These are phyloP conservation scores for Hyles euphorbiae DNA, from an alignment of 1,140 invertebrate genomes.

Conservation along the genomic window DNA sequence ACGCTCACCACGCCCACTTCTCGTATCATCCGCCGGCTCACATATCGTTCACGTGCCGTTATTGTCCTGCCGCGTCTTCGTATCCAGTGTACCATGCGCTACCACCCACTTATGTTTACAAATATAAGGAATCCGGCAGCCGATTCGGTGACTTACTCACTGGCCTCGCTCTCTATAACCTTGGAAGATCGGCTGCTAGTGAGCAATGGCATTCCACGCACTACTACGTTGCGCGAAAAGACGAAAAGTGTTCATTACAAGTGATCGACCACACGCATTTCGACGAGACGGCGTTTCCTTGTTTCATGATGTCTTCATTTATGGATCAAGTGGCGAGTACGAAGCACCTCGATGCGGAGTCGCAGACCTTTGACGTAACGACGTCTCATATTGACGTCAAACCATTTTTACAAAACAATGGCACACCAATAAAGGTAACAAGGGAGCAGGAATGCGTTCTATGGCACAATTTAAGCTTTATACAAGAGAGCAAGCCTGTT, in stretches of 20 bases:
- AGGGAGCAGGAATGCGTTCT: slow-evolving; percentile 52
- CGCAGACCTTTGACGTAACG: slow-evolving; percentile 41
- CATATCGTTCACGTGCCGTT: slow-evolving; percentile 50
- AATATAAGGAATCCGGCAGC: slow-evolving; percentile 49
- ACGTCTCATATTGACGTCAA: slow-evolving; percentile 49
- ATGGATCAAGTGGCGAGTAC: slow-evolving; percentile 33
- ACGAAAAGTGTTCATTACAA: slow-evolving; percentile 59
- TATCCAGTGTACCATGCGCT: slow-evolving; percentile 58
- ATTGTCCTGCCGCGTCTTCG: slow-evolving; percentile 37
- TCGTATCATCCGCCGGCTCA: slow-evolving; percentile 55
- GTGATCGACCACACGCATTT: slow-evolving; percentile 43
- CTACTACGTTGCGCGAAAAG: slow-evolving; percentile 30
- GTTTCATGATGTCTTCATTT: slow-evolving; percentile 58
- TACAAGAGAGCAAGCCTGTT: slow-evolving; percentile 39
- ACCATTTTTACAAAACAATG: slow-evolving; percentile 36
- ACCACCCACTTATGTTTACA: slow-evolving; percentile 56
- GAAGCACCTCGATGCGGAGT: slow-evolving; percentile 22
- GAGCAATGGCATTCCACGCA: slow-evolving; percentile 40
- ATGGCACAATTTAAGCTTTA: slow-evolving; percentile 52
- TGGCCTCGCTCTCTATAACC: slow-evolving; percentile 57
- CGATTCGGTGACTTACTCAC: slow-evolving; percentile 47
- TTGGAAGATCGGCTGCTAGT: slow-evolving; percentile 38
- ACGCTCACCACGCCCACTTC: slow-evolving; percentile 48
- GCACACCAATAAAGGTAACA: slow-evolving; percentile 36
- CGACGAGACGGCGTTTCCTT: slow-evolving; percentile 50